Evolutionary conservation across 2,888 invertebrate species (phyloP).

Genomic region (Agonopterix subpropinquella): DNA sequence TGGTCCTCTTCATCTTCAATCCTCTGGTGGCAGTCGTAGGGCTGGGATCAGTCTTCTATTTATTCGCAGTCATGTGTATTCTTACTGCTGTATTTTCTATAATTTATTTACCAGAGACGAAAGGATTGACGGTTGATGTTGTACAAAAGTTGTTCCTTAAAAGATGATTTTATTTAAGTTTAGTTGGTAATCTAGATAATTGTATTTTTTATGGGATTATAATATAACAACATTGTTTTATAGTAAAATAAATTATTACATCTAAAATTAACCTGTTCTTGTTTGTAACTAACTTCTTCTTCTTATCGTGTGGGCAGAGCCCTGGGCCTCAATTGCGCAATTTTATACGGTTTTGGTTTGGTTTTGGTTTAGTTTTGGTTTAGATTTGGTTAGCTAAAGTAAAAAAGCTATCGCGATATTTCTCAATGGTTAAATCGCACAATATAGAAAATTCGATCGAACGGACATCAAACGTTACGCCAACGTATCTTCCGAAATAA

Average conservation of each 20-base stretch:
- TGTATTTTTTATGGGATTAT: background rate
- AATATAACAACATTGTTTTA: background rate
- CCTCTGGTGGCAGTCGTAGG: constrained; percentile 31
- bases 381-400: too few relatives aligned
- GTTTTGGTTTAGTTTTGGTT: too few relatives aligned
- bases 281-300: too few relatives aligned
- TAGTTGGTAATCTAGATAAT: background rate
- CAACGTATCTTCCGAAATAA: too few relatives aligned
- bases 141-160: constrained; percentile 34
- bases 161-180: background rate
- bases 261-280: background rate
- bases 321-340: too few relatives aligned
- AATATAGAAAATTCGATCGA: too few relatives aligned
- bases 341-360: too few relatives aligned
- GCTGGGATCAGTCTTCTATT: constrained; percentile 39
- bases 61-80: constrained; percentile 33
- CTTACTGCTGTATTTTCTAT: constrained; percentile 24
- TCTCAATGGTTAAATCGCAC: too few relatives aligned
- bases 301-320: too few relatives aligned
- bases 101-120: constrained; percentile 41
- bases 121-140: constrained; percentile 37
- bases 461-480: too few relatives aligned
- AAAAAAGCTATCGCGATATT: too few relatives aligned
- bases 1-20: constrained; percentile 37
- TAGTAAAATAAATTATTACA: too few relatives aligned